Evolutionary conservation across 2,888 invertebrate genomes (phyloP).

Genomic region (Pammene fasciana): DNA sequence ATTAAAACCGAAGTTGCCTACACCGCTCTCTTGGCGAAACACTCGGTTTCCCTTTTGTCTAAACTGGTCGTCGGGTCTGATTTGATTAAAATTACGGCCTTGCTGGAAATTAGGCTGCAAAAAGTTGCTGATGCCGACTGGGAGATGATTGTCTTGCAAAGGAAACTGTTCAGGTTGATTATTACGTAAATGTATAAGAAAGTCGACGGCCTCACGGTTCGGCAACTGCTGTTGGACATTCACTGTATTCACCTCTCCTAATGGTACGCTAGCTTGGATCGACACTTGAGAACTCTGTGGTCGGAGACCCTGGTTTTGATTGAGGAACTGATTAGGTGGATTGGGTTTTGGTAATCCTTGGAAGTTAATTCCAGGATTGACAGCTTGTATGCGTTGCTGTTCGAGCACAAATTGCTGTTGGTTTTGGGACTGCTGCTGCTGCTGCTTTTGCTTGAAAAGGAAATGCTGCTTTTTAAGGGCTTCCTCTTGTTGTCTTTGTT

Average conservation of each 20-base stretch:
- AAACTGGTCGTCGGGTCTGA: conserved; percentile 62
- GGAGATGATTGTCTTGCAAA: conserved; percentile 77
- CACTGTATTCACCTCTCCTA: conserved; percentile 63
- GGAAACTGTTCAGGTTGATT: conserved; percentile 77
- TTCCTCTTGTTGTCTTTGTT: conserved; percentile 88
- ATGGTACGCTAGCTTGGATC: conserved; percentile 78
- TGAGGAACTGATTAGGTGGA: conserved; percentile 60
- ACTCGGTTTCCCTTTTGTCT: conserved; percentile 71
- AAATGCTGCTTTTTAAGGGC: conserved; percentile 67
- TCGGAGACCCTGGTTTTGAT: conserved; percentile 57
- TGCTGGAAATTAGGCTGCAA: conserved; percentile 72
- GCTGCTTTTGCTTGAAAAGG: conserved; percentile 58
- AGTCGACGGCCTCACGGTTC: conserved; percentile 82
- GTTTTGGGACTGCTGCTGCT: conserved; percentile 46
- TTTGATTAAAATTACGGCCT: conserved; percentile 65
- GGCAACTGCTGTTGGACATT: conserved; percentile 83
- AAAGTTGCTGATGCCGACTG: conserved; percentile 71
- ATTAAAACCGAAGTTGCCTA: conserved; percentile 86
- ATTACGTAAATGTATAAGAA: conserved; percentile 73
- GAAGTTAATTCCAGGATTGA: conserved; percentile 65
- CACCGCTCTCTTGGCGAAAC: conserved; percentile 82
- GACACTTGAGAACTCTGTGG: conserved; percentile 69
- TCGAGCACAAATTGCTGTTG: conserved; percentile 62
- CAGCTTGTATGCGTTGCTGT: conserved; percentile 64
- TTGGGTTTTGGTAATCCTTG: conserved; percentile 61